A percentile compares a stretch with the other conserved stretches of the same genome.
phyloP scores from a whole-genome alignment of 2,113 vertebrate species.

The Trematomus loennbergii region DNA sequence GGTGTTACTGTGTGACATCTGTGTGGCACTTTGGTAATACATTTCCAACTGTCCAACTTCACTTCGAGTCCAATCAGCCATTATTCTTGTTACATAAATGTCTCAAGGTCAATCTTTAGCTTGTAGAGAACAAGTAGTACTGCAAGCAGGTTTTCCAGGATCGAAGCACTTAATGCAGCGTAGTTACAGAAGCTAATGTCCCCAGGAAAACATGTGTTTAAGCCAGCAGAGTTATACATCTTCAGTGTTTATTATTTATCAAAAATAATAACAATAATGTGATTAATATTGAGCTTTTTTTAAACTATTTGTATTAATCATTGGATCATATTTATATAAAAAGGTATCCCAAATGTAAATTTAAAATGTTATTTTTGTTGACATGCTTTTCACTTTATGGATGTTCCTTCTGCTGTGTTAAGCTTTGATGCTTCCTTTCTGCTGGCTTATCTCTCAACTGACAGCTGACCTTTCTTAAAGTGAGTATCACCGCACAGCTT shows the following conservation, averaged over 20 bases:
- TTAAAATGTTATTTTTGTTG: too few species aligned
- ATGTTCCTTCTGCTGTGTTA: neutral
- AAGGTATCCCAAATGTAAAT: too few species aligned
- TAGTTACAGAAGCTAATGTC: neutral
- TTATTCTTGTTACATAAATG: neutral
- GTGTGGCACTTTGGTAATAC: neutral
- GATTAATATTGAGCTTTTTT: too few species aligned
- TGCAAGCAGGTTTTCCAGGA: neutral
- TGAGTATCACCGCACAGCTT: conserved; percentile 22
- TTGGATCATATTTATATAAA: too few species aligned
- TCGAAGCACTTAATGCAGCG: neutral
- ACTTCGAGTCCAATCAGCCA: neutral
- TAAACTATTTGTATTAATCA: too few species aligned
- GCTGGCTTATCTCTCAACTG: conserved; percentile 16
- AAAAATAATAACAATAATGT: too few species aligned
- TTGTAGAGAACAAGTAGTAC: neutral
- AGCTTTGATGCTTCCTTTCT: neutral
- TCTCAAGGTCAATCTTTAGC: neutral
- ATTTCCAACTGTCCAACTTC: neutral
- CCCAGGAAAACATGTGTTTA: neutral
- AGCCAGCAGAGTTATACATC: too few species aligned
- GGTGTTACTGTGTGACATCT: neutral
- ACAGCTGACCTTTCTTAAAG: conserved; percentile 36
- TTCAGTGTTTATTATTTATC: too few species aligned
- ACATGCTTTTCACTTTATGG: neutral